Conservation (phyloP, 2,113 vertebrate species). For the Lagopus leucura region DNA sequence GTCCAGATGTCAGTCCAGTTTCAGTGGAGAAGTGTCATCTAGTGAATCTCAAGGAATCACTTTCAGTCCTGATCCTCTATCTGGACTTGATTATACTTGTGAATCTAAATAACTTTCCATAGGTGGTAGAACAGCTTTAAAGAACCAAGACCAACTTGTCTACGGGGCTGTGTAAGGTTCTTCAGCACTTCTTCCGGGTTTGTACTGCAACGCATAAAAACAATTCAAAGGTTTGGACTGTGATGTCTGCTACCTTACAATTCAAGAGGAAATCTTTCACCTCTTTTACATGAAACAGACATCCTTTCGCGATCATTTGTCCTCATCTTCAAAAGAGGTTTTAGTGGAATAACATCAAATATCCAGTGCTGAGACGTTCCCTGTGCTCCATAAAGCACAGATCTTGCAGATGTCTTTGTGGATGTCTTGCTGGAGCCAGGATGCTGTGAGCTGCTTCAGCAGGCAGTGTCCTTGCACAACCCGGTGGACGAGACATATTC, state of each 20-base stretch:
- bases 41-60: background rate
- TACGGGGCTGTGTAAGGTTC: background rate
- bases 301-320: background rate
- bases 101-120: background rate
- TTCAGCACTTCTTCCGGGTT: background rate
- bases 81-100: background rate
- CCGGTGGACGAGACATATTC: background rate
- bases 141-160: background rate
- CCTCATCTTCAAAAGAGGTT: background rate
- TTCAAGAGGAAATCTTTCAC: background rate
- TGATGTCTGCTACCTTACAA: background rate
- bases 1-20: background rate
- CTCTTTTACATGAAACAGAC: background rate
- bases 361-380: background rate
- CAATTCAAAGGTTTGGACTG: background rate
- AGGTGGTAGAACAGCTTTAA: background rate
- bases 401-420: background rate
- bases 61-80: background rate
- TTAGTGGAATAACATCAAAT: background rate
- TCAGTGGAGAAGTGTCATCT: background rate
- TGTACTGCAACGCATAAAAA: background rate
- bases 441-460: background rate
- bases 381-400: background rate
- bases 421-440: background rate
- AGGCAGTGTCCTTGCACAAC: background rate